Evolutionary conservation across 2,888 invertebrate genomes (phyloP).

Genomic region (Heliconius hortense): DNA sequence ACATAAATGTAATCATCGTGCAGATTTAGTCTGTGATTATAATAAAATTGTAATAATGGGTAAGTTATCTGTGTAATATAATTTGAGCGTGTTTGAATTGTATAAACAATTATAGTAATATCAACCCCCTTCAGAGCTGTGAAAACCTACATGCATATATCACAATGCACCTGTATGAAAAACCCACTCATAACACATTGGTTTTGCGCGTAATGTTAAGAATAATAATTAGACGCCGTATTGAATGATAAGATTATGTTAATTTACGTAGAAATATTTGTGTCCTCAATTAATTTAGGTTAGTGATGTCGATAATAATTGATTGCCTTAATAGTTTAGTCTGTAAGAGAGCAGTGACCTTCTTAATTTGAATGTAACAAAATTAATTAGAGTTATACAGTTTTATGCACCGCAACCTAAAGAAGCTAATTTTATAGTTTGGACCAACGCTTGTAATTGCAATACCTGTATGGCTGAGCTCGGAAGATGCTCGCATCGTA

Average conservation of each 20-base stretch:
- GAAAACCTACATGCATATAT: conserved; percentile 39
- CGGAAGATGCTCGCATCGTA: conserved; percentile 62
- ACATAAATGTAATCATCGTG: not conserved
- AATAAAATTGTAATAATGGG: conserved; percentile 19
- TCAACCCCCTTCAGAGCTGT: conserved; percentile 30
- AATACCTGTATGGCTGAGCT: conserved; percentile 74
- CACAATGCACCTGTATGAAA: conserved; percentile 49
- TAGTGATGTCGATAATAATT: conserved; percentile 38
- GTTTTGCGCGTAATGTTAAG: conserved; percentile 39
- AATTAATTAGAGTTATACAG: conserved; percentile 46
- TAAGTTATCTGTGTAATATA: conserved; percentile 16
- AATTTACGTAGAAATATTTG: conserved; percentile 33
- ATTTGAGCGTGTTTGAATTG: conserved; percentile 23
- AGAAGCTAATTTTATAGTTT: conserved; percentile 77
- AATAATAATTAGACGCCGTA: conserved; percentile 33
- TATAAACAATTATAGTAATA: conserved; percentile 6
- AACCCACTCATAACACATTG: conserved; percentile 44
- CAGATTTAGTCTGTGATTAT: conserved; percentile 6
- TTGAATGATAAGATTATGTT: conserved; percentile 38
- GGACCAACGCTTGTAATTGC: conserved; percentile 77
- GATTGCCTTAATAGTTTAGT: conserved; percentile 41
- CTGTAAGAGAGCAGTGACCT: conserved; percentile 31
- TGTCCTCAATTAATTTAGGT: conserved; percentile 35
- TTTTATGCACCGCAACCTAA: conserved; percentile 77
- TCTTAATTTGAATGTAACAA: conserved; percentile 39